Evolutionary conservation across 2,113 vertebrate species (phyloP).

Genomic region (Malaclemys terrapin): DNA sequence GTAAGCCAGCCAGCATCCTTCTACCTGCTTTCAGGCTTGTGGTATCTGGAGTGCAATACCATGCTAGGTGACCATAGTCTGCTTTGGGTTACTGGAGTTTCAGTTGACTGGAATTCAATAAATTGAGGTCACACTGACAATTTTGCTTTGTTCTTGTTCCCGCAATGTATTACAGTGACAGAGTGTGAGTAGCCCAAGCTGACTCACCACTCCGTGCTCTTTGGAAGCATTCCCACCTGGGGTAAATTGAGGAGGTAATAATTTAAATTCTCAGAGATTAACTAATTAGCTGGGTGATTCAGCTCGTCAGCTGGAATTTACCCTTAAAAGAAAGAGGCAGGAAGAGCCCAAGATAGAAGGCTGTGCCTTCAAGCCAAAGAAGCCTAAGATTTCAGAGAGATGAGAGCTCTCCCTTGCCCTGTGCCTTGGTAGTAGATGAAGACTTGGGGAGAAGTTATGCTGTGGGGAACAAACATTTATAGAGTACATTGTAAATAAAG

Average conservation of each 20-base stretch:
- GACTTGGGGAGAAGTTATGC: not conserved
- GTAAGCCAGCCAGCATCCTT: conserved; percentile 45
- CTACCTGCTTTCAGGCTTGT: conserved; percentile 21
- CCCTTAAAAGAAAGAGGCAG: not conserved
- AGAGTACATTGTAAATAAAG: not conserved
- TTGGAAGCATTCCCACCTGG: not conserved
- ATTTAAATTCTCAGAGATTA: not conserved
- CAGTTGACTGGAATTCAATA: not conserved
- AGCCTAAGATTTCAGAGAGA: not conserved
- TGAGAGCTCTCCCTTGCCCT: not conserved
- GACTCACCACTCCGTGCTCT: not conserved
- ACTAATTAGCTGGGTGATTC: not conserved
- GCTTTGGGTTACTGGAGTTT: not conserved
- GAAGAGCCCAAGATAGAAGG: not conserved
- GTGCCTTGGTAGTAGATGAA: not conserved
- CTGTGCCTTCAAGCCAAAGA: not conserved
- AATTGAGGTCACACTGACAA: not conserved
- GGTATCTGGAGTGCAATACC: conserved; percentile 17
- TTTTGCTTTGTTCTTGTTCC: not conserved
- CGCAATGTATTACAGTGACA: accelerated
- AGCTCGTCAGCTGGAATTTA: not conserved
- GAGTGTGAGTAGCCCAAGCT: not conserved
- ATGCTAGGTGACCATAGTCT: not conserved
- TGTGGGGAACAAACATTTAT: not conserved
- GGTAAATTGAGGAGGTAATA: not conserved